These are phyloP conservation scores for Myotis planiceps DNA, from an alignment of 2,797 vertebrate species.

Conservation along the genomic window DNA sequence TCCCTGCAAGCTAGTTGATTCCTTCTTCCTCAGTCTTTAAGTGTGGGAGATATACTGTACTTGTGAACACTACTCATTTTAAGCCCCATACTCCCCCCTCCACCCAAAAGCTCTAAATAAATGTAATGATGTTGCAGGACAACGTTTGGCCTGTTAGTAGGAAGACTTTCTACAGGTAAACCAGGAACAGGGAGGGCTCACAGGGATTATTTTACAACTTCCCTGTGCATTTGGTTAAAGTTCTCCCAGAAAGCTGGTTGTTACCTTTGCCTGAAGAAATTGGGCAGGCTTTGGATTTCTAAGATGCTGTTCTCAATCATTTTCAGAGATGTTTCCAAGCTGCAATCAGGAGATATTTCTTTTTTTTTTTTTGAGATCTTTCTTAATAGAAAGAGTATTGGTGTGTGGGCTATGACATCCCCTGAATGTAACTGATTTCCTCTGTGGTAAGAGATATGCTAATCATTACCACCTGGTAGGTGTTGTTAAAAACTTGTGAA, in stretches of 20 bases:
- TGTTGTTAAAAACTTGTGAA: slow-evolving; percentile 28
- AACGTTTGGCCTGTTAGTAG: neutral
- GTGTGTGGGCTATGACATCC: neutral
- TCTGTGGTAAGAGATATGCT: slow-evolving; percentile 35
- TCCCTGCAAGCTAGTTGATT: slow-evolving; percentile 72
- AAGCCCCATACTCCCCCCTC: neutral
- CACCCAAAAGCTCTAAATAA: neutral
- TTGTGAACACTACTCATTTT: slow-evolving; percentile 25
- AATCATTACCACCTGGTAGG: neutral
- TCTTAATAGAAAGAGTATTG: slow-evolving; percentile 5
- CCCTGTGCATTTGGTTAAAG: neutral
- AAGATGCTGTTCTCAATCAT: slow-evolving; percentile 26
- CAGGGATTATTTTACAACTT: neutral
- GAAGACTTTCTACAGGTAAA: neutral
- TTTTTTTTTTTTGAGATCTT: neutral
- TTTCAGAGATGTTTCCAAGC: slow-evolving; percentile 47
- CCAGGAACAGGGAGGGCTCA: neutral
- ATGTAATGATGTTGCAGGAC: neutral
- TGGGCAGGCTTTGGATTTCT: neutral
- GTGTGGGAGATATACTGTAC: slow-evolving; percentile 40
- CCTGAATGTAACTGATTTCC: slow-evolving; percentile 15
- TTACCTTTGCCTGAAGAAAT: slow-evolving; percentile 45
- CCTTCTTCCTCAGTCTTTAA: slow-evolving; percentile 11
- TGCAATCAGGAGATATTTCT: neutral
- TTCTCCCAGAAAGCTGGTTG: neutral